A percentile compares a stretch with the other conserved stretches of the same genome.
These are phyloP conservation scores for Neoseiulus cucumeris DNA, from an alignment of 1,140 invertebrate species.

Conservation along the genomic window DNA sequence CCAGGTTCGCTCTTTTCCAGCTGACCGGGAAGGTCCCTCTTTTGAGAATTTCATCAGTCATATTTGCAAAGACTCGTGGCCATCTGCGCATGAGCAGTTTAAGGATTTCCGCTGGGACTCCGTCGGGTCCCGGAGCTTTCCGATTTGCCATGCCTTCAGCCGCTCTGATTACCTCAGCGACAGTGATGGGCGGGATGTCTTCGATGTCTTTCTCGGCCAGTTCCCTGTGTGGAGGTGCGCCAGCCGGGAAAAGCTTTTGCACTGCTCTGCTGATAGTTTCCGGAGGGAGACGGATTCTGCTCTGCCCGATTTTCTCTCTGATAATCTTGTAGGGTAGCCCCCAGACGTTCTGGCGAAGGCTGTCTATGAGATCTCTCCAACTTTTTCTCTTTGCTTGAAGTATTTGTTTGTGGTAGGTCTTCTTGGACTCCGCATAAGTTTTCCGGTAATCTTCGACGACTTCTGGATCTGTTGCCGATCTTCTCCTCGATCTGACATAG, in stretches of 20 bases:
- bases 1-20: too few relatives aligned
- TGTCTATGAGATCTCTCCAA: background rate
- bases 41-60: background rate
- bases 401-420: background rate
- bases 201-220: background rate
- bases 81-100: background rate
- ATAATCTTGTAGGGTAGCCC: background rate
- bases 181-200: background rate
- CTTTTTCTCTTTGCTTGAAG: background rate
- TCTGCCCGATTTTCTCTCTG: background rate
- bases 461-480: background rate
- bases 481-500: background rate
- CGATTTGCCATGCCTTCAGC: background rate
- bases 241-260: background rate
- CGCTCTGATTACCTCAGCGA: background rate
- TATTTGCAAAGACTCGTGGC: background rate
- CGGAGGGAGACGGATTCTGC: background rate
- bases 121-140: background rate
- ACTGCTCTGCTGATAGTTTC: background rate
- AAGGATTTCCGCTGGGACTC: background rate
- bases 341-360: background rate
- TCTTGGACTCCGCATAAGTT: background rate
- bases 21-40: background rate
- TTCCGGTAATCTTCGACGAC: background rate
- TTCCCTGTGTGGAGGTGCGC: background rate